phyloP scores from a whole-genome alignment of 1,140 invertebrate species.

The Hylaeus anthracinus region DNA sequence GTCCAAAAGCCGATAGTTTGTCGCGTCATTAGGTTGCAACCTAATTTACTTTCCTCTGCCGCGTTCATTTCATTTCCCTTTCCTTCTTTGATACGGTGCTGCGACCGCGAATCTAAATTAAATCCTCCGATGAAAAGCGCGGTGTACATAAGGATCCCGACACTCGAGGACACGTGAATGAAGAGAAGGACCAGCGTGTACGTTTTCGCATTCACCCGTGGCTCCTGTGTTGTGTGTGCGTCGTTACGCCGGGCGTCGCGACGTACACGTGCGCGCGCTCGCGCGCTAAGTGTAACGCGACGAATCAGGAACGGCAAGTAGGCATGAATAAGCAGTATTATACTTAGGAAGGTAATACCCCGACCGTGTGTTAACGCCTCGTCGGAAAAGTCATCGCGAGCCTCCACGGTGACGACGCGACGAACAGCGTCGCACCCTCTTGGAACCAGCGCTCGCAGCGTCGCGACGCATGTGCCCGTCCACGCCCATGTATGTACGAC shows the following conservation, averaged over 20 bases:
- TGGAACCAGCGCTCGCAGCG: neutral
- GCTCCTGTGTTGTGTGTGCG: neutral
- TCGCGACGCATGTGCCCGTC: neutral
- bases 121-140: constrained; percentile 44
- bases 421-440: neutral
- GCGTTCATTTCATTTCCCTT: constrained; percentile 27
- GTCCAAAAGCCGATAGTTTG: constrained; percentile 21
- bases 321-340: constrained; percentile 40
- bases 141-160: constrained; percentile 29
- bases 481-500: neutral
- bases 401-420: neutral
- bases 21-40: constrained; percentile 33
- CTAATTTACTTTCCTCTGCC: constrained; percentile 33
- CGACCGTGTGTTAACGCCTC: constrained; percentile 5
- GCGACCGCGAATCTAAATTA: constrained; percentile 34
- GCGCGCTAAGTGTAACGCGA: neutral
- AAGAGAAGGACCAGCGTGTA: constrained; percentile 19
- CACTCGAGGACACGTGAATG: constrained; percentile 42
- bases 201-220: constrained; percentile 23
- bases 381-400: constrained; percentile 12
- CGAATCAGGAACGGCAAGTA: constrained; percentile 38
- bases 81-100: neutral
- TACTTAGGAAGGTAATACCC: constrained; percentile 32
- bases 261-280: neutral
- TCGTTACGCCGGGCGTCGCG: neutral